Evolutionary conservation across 2,797 vertebrate species (phyloP), one percentile per base, ranked within the genome.

Genomic region (Tenualosa thibaudeaui): DNA sequence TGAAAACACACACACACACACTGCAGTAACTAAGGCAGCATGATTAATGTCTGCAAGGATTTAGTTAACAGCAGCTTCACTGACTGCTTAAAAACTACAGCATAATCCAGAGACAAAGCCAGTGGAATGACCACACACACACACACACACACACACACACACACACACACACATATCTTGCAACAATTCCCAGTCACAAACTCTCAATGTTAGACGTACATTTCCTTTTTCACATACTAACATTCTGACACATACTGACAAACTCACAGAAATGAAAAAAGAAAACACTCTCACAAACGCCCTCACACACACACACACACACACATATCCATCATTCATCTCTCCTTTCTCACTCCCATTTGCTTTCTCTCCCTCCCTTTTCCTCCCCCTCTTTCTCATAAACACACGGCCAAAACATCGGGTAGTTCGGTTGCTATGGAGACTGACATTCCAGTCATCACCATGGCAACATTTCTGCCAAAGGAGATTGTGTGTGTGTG

Each of bases 341-440:
- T 13, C 19, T 53, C 81, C 31, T 7, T 82, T 75, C 68, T 43
- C 68, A 1, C 71, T 62, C 31, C 24, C 54, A 37, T 46, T 50
- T 15, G 68, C 13, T 60, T 7, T 58, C 56, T 78, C 65, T 46
- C 10, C 60, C 50, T 75, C 60, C 50, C n/a, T 51, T n/a, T 81
- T 56, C 5, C 46, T 31, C 17, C 24, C 54, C 10, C 78, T 50
- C 50, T 5, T 81, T 54, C 46, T 13, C 85, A 75, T 58, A 81
- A 84, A 81, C 68, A 65, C 60, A 82, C 58, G n/a, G 49, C 81
- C 31, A 62, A 84, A 62, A 81, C 82, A 62, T 78, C 15, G 54
- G 54, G 53, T 85, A 56, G 54, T 81, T 40, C 37, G 85, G 88
- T 89, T 89, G 84, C 88, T 78, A 89, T 87, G 84, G 88, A 85